phyloP scores from a whole-genome alignment of 1,140 invertebrate genomes.

The Drosophila seguyi region DNA sequence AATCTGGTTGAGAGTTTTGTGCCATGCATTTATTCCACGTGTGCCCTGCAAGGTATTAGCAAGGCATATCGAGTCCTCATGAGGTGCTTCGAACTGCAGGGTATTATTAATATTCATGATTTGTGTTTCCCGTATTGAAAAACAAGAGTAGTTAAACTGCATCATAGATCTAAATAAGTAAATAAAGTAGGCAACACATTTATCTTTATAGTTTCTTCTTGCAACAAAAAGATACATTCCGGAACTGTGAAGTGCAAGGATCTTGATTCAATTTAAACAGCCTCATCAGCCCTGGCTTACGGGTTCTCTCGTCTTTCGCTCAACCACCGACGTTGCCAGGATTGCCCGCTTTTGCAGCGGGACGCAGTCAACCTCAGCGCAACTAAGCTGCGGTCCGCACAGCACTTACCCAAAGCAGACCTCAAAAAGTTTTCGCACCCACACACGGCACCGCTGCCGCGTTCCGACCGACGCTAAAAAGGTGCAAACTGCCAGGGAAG shows the following conservation, averaged over 20 bases:
- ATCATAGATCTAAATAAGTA: not conserved
- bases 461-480: slow-evolving; percentile 55
- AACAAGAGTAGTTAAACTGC: too few relatives aligned
- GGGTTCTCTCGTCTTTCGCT: slow-evolving; percentile 5
- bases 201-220: not conserved
- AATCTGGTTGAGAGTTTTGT: slow-evolving; percentile 66
- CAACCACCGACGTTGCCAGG: slow-evolving; percentile 3
- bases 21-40: slow-evolving; percentile 34
- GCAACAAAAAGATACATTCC: not conserved
- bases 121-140: not conserved
- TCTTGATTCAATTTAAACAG: slow-evolving; percentile 3
- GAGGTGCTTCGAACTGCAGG: not conserved
- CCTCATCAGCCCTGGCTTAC: slow-evolving; percentile 2
- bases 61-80: slow-evolving; percentile 1
- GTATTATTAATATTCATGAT: not conserved
- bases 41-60: slow-evolving; percentile 22
- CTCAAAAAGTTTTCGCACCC: slow-evolving; percentile 78
- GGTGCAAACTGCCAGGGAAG: slow-evolving; percentile 69
- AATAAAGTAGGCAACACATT: not conserved
- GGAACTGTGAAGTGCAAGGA: not conserved
- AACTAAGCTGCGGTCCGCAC: slow-evolving; percentile 81
- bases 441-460: slow-evolving; percentile 42
- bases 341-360: slow-evolving; percentile 35
- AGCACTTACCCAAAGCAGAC: slow-evolving; percentile 82
- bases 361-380: slow-evolving; percentile 71